Evolutionary conservation across 2,113 vertebrate species (phyloP).

Genomic region (Mellivora capensis): DNA sequence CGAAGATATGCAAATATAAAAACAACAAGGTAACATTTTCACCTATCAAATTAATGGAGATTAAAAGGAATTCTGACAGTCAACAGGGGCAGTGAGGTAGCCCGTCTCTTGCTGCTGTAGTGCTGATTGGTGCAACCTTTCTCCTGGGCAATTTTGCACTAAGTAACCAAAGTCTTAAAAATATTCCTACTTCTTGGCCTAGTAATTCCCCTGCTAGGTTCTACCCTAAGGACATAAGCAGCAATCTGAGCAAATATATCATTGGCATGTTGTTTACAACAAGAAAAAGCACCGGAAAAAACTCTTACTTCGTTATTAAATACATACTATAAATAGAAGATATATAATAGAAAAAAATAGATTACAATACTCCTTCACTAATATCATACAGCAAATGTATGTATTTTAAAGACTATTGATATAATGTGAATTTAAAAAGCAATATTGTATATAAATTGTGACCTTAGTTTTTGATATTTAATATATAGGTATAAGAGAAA

Average conservation of each 20-base stretch:
- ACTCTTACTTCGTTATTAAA: neutral
- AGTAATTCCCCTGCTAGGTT: neutral
- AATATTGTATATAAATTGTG: neutral
- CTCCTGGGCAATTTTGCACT: neutral
- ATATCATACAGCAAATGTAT: neutral
- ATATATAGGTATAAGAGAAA: neutral
- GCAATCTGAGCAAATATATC: neutral
- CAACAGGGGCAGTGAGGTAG: neutral
- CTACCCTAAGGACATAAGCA: neutral
- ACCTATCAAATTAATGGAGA: constrained; percentile 47
- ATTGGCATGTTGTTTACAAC: neutral
- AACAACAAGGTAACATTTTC: constrained; percentile 31
- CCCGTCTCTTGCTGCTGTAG: neutral
- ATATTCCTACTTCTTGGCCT: neutral
- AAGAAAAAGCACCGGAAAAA: neutral
- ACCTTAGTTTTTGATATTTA: neutral
- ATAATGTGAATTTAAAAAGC: neutral
- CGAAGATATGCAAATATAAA: constrained; percentile 58
- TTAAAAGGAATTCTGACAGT: constrained; percentile 18
- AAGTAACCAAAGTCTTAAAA: constrained; percentile 26
- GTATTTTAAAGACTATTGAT: neutral
- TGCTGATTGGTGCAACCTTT: constrained; percentile 15
- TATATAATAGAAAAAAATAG: neutral
- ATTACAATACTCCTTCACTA: neutral
- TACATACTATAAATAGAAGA: neutral